Conservation (phyloP, 2,797 vertebrate species). For the Lemur catta region DNA sequence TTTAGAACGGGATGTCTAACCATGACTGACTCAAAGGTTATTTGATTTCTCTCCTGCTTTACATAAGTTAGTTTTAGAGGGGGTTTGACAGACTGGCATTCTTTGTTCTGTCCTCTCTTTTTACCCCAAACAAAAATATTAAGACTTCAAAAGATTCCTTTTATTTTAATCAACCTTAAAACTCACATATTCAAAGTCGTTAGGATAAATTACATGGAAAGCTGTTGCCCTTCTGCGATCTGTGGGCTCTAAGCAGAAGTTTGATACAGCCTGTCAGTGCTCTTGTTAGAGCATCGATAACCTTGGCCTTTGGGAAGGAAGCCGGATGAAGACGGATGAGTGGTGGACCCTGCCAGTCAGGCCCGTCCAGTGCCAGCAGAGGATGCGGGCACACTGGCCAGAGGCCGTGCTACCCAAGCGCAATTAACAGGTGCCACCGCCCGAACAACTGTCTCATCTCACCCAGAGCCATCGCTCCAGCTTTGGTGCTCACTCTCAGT, state of each 20-base stretch:
- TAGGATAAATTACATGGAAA: constrained; percentile 60
- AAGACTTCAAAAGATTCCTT: constrained; percentile 25
- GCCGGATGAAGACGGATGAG: constrained; percentile 49
- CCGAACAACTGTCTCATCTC: neutral
- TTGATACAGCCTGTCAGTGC: neutral
- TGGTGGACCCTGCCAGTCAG: constrained; percentile 6
- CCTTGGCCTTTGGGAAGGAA: constrained; percentile 54
- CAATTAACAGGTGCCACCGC: neutral
- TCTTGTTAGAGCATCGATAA: constrained; percentile 61
- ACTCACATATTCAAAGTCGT: constrained; percentile 43
- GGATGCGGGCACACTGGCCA: neutral
- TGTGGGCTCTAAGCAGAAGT: constrained; percentile 34
- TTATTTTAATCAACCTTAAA: neutral
- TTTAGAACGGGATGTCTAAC: neutral
- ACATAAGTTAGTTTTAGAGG: constrained; percentile 27
- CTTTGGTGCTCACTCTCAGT: constrained; percentile 32
- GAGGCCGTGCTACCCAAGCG: neutral
- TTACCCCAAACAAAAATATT: constrained; percentile 16
- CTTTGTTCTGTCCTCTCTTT: constrained; percentile 16
- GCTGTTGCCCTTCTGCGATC: constrained; percentile 43
- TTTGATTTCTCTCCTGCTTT: neutral
- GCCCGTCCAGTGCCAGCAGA: neutral
- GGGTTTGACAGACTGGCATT: neutral
- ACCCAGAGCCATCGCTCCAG: neutral
- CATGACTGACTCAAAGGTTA: constrained; percentile 16